These are phyloP conservation scores for Eristalis intricaria DNA, from an alignment of 2,888 invertebrate genomes.

Conservation along the genomic window DNA sequence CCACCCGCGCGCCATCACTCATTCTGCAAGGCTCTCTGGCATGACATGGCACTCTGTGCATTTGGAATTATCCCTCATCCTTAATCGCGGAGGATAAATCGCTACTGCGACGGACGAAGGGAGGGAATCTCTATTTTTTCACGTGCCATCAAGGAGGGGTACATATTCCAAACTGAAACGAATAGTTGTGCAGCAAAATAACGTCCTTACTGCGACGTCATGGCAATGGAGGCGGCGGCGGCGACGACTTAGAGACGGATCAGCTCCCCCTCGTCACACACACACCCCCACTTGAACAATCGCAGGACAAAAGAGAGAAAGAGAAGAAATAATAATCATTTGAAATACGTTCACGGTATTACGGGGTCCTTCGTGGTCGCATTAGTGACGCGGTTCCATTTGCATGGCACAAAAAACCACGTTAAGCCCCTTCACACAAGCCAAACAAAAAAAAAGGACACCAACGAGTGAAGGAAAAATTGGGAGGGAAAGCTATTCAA, in stretches of 20 bases:
- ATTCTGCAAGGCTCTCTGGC: constrained; percentile 15
- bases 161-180: constrained; percentile 58
- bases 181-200: constrained; percentile 58
- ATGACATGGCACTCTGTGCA: constrained; percentile 48
- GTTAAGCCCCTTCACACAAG: constrained; percentile 32
- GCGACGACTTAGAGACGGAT: constrained; percentile 42
- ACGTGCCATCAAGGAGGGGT: not conserved
- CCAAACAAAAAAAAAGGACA: not conserved
- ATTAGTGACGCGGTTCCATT: constrained; percentile 67
- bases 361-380: constrained; percentile 54
- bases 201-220: constrained; percentile 56
- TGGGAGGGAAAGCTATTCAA: constrained; percentile 49
- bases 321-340: constrained; percentile 66
- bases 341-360: constrained; percentile 64
- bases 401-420: constrained; percentile 5
- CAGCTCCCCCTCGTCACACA: constrained; percentile 37
- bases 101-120: constrained; percentile 34
- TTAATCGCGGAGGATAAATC: constrained; percentile 47
- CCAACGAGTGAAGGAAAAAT: constrained; percentile 7
- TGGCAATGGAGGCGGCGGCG: constrained; percentile 18
- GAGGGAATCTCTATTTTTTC: not conserved
- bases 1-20: constrained; percentile 26
- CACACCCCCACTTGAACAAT: constrained; percentile 29
- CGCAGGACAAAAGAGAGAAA: constrained; percentile 31
- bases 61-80: constrained; percentile 46